Evolutionary conservation across 2,113 vertebrate genomes (phyloP).

Genomic region (Geothlypis trichas): DNA sequence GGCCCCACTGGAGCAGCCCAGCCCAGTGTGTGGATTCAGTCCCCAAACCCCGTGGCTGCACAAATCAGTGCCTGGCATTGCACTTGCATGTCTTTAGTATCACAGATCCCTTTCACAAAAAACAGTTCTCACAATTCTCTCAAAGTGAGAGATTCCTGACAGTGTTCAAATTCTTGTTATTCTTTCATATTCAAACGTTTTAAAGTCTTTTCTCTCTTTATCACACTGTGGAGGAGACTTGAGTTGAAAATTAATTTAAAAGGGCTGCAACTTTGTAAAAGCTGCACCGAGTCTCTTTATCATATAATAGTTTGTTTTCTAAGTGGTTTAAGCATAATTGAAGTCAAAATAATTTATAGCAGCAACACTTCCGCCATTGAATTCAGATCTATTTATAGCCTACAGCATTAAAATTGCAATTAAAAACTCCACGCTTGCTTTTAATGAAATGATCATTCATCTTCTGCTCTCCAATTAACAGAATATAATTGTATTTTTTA

Average conservation of each 20-base stretch:
- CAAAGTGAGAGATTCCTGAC: not conserved
- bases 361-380: not conserved
- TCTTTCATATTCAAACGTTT: not conserved
- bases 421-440: not conserved
- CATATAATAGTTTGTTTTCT: not conserved
- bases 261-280: not conserved
- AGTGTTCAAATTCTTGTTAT: not conserved
- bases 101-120: not conserved
- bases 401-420: not conserved
- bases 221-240: not conserved
- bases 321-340: not conserved
- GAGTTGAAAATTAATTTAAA: not conserved
- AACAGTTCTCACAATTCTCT: rapidly evolving
- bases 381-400: not conserved
- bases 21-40: rapidly evolving
- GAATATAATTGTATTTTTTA: not conserved
- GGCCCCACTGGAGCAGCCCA: not conserved
- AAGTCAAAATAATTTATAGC: not conserved
- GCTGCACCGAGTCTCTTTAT: not conserved
- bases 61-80: not conserved
- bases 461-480: not conserved
- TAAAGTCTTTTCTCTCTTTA: not conserved
- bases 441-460: not conserved
- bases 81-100: rapidly evolving
- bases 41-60: not conserved